Base-by-base conservation (phyloP, 2,797 vertebrate genomes). In the Pelodytes ibericus region DNA sequence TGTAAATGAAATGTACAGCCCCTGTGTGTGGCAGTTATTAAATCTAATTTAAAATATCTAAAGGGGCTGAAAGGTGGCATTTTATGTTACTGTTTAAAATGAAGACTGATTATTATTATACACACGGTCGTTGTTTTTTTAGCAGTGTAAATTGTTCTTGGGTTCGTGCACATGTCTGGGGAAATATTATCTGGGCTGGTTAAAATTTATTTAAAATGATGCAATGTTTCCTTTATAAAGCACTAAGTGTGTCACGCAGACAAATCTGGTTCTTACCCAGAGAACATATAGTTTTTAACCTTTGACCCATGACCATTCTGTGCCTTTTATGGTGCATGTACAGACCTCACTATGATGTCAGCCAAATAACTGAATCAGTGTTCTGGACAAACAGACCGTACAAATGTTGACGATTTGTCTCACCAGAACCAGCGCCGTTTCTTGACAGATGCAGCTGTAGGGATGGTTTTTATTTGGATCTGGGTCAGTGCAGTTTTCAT, bases 371-470 rank as follows among this genome's bases (percentile, higher is more conserved):
- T 80, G 79, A 78, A 84, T 82, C 79, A 78, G 70, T 77, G 82
- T 82, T 86, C 85, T 81, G 84, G 81, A 84, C 81, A 86, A 83
- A 80, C 80, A 81, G 77, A 75, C 69, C 85, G 81, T 82, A 80
- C 84, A 80, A 81, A 85, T 83, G 81, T 81, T 74, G 78, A 74
- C 66, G 47, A 15, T 51, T 47, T 75, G 29, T 27, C 66, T 74
- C 81, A 75, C 83, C 81, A 80, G 84, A 86, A 82, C 82, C 73
- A 82, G 82, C 83, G 81, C 79, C 2, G 9, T 64, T 85, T 82
- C 84, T 79, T 84, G 75, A 83, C 84, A 86, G 79, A 72, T 84
- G 80, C 69, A 16, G 56, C 74, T 77, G 81, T 82, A 82, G 83
- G 84, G 85, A 87, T 84, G 82, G 77, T 13, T 27, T 15, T 58